Evolutionary conservation across 2,888 invertebrate genomes (phyloP), one percentile per base, ranked within the genome.

Genomic region (Linnaemya vulpina): DNA sequence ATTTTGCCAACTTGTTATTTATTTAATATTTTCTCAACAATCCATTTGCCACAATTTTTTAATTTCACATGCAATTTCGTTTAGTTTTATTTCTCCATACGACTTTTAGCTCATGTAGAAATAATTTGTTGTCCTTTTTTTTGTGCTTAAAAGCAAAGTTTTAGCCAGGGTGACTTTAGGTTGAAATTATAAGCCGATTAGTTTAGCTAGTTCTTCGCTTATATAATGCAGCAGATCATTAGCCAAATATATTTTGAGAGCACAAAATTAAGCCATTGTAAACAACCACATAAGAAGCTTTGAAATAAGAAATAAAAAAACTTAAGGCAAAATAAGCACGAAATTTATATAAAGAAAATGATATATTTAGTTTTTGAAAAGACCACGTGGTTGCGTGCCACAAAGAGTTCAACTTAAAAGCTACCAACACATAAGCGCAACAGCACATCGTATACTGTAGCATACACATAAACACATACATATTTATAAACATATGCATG

Each of bases 361-460:
- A 9, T 38, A 17, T 60, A 17, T 22, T 20, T 53, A 46, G 40
- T 58, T 40, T 46, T 49, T 17, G 17, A 25, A 62, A 73, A 53
- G 73, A 40, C 38, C 40, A 81, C 77, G 63, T 73, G 76, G 55
- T 81, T 67, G 80, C 84, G 76, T 84, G 84, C 71, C 55, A 60
- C 71, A 62, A 68, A n/a, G 55, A 40, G 46, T 51, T 67, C 40
- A 25, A 62, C 62, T 67, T 51, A 43, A 53, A 30, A 53, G 17
- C 60, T 25, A 13, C 67, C 40, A 3, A 49, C 46, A 46, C n/a
- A 17, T 13, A 20, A 46, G 55, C 40, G 49, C 40, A 13, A 49
- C 62, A 65, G 15, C 30, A 38, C 46, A 30, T 20, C 38, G 15
- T 5, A 9, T 40, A 62, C 13, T 17, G 11, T 35, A 40, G 20